Evolutionary conservation across 2,113 vertebrate genomes (phyloP).

Genomic region (Vulpes ferrilata): DNA sequence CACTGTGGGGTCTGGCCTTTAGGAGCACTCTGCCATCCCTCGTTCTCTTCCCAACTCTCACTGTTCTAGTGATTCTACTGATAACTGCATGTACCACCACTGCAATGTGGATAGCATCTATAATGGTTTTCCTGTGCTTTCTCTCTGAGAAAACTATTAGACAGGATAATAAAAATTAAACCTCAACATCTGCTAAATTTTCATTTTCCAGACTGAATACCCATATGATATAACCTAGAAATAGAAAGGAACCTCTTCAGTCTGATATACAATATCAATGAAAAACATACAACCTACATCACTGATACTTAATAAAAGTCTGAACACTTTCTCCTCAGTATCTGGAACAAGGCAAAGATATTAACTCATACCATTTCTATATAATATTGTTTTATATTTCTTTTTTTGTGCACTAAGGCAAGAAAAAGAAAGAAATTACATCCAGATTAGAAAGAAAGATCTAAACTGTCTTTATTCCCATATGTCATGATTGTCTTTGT

Average conservation of each 20-base stretch:
- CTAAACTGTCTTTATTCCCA: not conserved
- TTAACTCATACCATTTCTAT: not conserved
- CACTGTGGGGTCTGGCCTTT: slow-evolving; percentile 96
- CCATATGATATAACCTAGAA: not conserved
- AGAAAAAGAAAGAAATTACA: not conserved
- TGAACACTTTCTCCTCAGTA: slow-evolving; percentile 12
- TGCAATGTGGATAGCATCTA: slow-evolving; percentile 96
- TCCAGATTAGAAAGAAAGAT: not conserved
- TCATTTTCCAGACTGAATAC: not conserved
- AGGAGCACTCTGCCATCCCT: slow-evolving; percentile 93
- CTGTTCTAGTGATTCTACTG: slow-evolving; percentile 98
- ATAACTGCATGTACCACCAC: slow-evolving; percentile 97
- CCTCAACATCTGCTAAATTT: not conserved
- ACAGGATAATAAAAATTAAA: not conserved
- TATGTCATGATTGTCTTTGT: not conserved
- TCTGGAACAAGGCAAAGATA: not conserved
- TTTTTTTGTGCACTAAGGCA: not conserved
- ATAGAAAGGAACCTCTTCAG: not conserved
- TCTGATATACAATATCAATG: not conserved
- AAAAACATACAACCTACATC: not conserved
- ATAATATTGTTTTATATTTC: not conserved
- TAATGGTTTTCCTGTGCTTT: slow-evolving; percentile 91
- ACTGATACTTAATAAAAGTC: not conserved
- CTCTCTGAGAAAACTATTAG: not conserved
- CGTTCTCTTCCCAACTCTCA: slow-evolving; percentile 95